These are phyloP conservation scores for Imbricaverruca yamaguchii DNA, from an alignment of 2,888 invertebrate genomes.

Conservation along the genomic window DNA sequence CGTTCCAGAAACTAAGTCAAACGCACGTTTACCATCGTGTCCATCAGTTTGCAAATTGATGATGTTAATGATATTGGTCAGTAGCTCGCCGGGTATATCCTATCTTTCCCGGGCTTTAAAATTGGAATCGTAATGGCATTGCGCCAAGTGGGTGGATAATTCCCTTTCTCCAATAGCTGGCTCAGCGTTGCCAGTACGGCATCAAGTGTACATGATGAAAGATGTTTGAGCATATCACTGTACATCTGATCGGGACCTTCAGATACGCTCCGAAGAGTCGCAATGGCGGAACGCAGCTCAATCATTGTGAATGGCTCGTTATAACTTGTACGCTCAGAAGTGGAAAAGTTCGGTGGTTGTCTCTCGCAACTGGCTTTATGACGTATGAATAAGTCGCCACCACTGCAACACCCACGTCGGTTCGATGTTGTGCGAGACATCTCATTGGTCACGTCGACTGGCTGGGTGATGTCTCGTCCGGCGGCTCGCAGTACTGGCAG, in stretches of 20 bases:
- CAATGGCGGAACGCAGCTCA: not conserved
- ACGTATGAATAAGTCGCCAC: not conserved
- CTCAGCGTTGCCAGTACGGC: not conserved
- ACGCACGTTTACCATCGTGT: conserved; percentile 13
- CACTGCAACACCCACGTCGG: not conserved
- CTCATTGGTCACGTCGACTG: not conserved
- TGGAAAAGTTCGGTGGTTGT: not conserved
- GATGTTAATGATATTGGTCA: conserved; percentile 16
- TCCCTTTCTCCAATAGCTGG: not conserved
- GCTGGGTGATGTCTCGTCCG: not conserved
- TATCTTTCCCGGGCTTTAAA: not conserved
- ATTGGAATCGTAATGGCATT: not conserved
- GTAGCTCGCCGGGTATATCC: not conserved
- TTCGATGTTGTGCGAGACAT: not conserved
- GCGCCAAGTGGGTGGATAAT: not conserved
- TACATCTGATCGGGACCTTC: not conserved
- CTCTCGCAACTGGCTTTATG: not conserved
- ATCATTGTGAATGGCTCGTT: not conserved
- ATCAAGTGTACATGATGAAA: not conserved
- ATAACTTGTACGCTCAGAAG: not conserved
- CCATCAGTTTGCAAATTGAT: not conserved
- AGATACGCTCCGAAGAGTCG: not conserved
- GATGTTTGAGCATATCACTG: not conserved
- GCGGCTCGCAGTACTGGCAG: not conserved
- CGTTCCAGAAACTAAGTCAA: conserved; percentile 7